Base-by-base conservation (phyloP, 2,797 vertebrate genomes). In the Podarcis lilfordi region DNA sequence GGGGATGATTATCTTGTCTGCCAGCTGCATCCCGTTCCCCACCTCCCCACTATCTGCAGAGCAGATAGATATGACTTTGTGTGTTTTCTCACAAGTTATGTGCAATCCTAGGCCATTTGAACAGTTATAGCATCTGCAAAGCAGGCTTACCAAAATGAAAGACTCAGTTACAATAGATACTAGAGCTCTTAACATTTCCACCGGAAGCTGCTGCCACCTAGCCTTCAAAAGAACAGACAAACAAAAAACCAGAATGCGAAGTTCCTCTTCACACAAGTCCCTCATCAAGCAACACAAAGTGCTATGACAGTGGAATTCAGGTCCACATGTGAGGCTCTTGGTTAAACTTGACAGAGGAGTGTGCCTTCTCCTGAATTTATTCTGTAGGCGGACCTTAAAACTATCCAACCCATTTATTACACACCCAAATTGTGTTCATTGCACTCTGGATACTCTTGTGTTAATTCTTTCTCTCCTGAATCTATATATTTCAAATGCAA, bases 61-160 rank as follows among this genome's bases (percentile, higher is more conserved):
- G 71, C 69, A 90, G 27, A 10, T 6, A 85, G 37, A 25, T 59
- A 37, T 17, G 5, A 25, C 64, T 27, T 21, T n/a, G 10, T 19
- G 13, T n/a, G 79, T 45, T 43, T 3, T 55, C 27, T 75, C 5
- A n/a, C 55, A 29, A 27, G 27, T 76, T 25, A 1, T n/a, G 55
- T 29, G n/a, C 75, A 86, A 40, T 19, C 88, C 90, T 82, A 32
- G 59, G 40, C 86, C 50, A 35, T 80, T 82, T 89, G 19, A 89
- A 89, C 1, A 8, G 21, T 59, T 64, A 77, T 0, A 43, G 50
- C 15, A 88, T 87, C 27, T 64, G 27, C 43, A 59, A 32, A 55
- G 11, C 21, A 85, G 55, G 40, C 15, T 43, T 76, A 40, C 25
- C 72, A 76, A 76, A 84, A 55, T 19, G 55, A 84, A 66, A 35